Base-by-base conservation (phyloP, 2,888 invertebrate genomes). In the Molanna angustata region DNA sequence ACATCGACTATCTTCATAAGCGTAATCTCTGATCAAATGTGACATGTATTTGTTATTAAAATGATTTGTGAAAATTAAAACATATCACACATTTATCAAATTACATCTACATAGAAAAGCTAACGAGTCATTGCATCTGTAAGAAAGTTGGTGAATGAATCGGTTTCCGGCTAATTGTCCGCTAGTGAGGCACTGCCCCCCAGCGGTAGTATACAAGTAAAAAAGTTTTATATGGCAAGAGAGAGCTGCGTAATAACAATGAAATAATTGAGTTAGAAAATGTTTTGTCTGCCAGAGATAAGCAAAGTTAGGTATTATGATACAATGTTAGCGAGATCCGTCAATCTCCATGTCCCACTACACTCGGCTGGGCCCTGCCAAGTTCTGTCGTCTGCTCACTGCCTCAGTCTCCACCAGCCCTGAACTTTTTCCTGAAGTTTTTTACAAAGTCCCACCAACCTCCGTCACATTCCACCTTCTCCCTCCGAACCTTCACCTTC, bases 371-470 rank as follows among this genome's bases (percentile, higher is more conserved):
- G 45, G 37, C 35, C n/a, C 44, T 35, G 50, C 35, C 40, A 32
- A 33, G 37, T 45, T 18, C 33, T 33, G 41, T 32, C 41, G 42
- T 35, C 35, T 19, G 40, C 45, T 56, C 56, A 74, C 70, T 88
- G 86, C 81, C 88, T 86, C 76, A 88, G 83, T 75, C 86, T 86
- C 88, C 90, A 89, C 88, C 89, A 89, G 76, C 85, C 87, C 80
- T 89, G 89, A 79, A 88, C 85, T 78, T 88, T 90, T 78, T 90
- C 90, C 77, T 88, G 84, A 79, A 91, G 83, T 84, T 90, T 90
- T 80, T 86, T 88, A 80, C 87, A 91, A 78, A 90, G 85, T 80
- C 89, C 88, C 74, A 88, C 82, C 79, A 90, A 85, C 86, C 89
- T 90, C 89, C 90, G 90, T 91, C 90, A 91, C 88, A 91, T 91